Evolutionary conservation across 2,113 vertebrate species (phyloP).

Genomic region (Upupa epops): DNA sequence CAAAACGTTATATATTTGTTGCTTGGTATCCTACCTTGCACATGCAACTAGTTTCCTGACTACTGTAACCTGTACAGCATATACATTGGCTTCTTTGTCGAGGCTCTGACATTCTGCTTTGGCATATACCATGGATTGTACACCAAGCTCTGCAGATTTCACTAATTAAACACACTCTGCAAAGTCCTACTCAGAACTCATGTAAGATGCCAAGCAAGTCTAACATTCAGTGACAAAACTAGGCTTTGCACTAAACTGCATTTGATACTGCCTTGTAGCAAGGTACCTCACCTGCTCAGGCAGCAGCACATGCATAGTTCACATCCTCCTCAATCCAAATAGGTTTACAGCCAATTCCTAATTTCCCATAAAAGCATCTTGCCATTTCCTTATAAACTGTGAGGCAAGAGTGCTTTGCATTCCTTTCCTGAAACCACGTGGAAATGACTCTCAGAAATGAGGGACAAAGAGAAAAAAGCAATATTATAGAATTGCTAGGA

Average conservation of each 20-base stretch:
- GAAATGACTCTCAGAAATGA: not conserved
- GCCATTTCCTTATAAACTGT: not conserved
- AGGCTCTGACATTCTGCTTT: not conserved
- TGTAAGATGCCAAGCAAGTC: not conserved
- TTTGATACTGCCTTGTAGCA: not conserved
- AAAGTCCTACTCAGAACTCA: accelerated
- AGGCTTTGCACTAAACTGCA: not conserved
- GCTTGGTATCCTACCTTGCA: not conserved
- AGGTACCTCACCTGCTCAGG: not conserved
- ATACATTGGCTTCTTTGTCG: accelerated
- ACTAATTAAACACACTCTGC: not conserved
- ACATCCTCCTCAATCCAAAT: not conserved
- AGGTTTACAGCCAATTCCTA: not conserved
- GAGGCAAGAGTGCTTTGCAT: not conserved
- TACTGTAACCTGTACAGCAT: not conserved
- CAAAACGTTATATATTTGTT: not conserved
- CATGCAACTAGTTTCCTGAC: not conserved
- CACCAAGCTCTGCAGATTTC: not conserved
- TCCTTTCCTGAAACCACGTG: not conserved
- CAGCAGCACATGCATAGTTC: not conserved
- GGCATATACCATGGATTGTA: not conserved
- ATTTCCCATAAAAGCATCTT: not conserved
- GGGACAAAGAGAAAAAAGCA: not conserved
- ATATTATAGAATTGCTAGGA: too few relatives aligned
- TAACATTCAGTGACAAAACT: not conserved